Conservation (phyloP, 2,888 invertebrate species). For the Bimastos eiseni region DNA sequence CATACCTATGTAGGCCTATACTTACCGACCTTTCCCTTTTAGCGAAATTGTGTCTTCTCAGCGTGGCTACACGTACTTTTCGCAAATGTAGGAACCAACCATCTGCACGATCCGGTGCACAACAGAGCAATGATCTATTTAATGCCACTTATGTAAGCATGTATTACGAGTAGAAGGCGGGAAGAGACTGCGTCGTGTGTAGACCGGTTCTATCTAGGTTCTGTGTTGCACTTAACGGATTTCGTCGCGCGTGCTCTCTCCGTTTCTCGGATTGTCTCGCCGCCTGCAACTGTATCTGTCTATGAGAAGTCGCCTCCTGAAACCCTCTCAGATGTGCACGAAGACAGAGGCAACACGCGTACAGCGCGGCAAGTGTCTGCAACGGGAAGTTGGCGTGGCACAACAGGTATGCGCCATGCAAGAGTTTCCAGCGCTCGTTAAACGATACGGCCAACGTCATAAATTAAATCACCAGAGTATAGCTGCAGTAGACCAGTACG, state of each 20-base stretch:
- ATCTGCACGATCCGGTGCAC: neutral
- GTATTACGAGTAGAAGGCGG: neutral
- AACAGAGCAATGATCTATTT: neutral
- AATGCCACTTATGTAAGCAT: neutral
- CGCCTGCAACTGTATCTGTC: neutral
- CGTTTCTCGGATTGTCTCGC: neutral
- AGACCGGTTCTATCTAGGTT: neutral
- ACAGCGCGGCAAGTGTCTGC: neutral
- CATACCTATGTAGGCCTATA: neutral
- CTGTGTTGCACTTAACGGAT: neutral
- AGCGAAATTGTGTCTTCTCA: neutral
- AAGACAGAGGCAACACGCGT: neutral
- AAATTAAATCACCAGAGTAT: neutral
- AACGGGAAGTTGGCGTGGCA: neutral
- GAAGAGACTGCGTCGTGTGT: neutral
- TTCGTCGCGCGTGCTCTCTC: neutral
- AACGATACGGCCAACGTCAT: neutral
- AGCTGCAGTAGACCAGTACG: neutral
- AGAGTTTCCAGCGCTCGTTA: neutral
- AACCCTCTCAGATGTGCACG: neutral
- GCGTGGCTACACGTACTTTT: neutral
- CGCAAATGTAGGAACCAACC: neutral
- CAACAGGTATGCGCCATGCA: neutral
- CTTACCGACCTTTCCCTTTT: neutral
- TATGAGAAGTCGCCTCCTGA: neutral